Base-by-base conservation (phyloP, 1,140 invertebrate genomes). In the Intoshia linei region DNA sequence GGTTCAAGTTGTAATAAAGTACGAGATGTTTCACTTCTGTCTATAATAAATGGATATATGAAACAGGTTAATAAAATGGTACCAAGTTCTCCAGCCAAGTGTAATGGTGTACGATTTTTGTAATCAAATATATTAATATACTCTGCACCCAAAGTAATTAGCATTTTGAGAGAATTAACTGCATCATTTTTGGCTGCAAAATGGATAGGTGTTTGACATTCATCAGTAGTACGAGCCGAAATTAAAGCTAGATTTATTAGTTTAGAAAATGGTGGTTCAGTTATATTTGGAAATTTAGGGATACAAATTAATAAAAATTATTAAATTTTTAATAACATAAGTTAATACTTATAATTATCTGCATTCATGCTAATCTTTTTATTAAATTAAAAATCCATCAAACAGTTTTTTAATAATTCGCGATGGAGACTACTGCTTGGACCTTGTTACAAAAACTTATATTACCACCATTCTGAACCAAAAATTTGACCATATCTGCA, bases 151-250 rank as follows among this genome's bases (percentile, higher is more conserved):
- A 30, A 18, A 33, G 51, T 54, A 4, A 54, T 47, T 3, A 55
- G 40, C 3, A 42, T 39, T 32, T 48, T 49, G 27, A 55, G 36
- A 0, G 52, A 50, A 6, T 43, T 40, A 30, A 34, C 33, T 13
- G 52, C 47, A 43, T 55, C 52, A 41, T 47, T 50, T 43, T 47
- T 48, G 4, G 52, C 52, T 17, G 52, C 52, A 44, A 47, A 55
- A 36, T 52, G 50, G 3, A 55, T 47, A 19, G 52, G 47, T 5
- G 51, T 54, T 40, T 55, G 52, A 6, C 42, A 29, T 36, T 55
- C 52, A 29, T 37, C 46, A n/a, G 43, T 35, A 6, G 50, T 55
- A 15, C 13, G 21, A 6, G 47, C 43, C 24, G 54, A 47, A 38
- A 46, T 52, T 17, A 47, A 33, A 22, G 54, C 54, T 52, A 36